Evolutionary conservation across 1,140 invertebrate genomes (phyloP).

Genomic region (Amyelois transitella): DNA sequence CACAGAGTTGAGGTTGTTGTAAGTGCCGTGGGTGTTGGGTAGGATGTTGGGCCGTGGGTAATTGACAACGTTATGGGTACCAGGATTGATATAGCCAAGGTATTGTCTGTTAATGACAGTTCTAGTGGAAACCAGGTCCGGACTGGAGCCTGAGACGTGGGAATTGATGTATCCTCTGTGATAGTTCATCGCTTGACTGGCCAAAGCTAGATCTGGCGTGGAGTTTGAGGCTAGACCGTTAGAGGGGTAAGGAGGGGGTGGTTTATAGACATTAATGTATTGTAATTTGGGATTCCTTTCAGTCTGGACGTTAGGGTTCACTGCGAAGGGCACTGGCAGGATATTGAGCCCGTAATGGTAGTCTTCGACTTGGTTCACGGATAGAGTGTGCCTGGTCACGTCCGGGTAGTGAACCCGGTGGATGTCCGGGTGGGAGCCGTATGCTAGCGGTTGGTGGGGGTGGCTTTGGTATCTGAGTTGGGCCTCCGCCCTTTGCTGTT

Average conservation of each 20-base stretch:
- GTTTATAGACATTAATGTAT: constrained; percentile 84
- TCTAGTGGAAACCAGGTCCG: constrained; percentile 83
- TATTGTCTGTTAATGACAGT: constrained; percentile 76
- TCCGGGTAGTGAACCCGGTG: constrained; percentile 77
- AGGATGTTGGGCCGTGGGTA: constrained; percentile 53
- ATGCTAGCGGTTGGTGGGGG: constrained; percentile 68
- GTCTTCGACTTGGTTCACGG: constrained; percentile 51
- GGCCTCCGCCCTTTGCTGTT: constrained; percentile 58
- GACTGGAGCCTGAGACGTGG: constrained; percentile 83
- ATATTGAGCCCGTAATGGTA: constrained; percentile 49
- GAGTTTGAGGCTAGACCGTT: constrained; percentile 83
- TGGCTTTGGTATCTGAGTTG: constrained; percentile 64
- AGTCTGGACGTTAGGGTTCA: constrained; percentile 58
- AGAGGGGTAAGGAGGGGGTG: constrained; percentile 87
- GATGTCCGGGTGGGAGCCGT: constrained; percentile 80
- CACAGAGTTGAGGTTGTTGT: constrained; percentile 78
- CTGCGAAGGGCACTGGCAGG: constrained; percentile 49
- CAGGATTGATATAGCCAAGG: constrained; percentile 61
- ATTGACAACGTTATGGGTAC: constrained; percentile 40
- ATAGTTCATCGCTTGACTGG: constrained; percentile 73
- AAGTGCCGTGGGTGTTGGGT: constrained; percentile 78
- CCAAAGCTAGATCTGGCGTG: constrained; percentile 86
- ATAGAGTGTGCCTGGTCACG: constrained; percentile 76
- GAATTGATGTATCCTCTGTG: constrained; percentile 74
- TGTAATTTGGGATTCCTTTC: constrained; percentile 67